Conservation (phyloP, 1,140 invertebrate genomes). For the Drosophila aff. region DNA sequence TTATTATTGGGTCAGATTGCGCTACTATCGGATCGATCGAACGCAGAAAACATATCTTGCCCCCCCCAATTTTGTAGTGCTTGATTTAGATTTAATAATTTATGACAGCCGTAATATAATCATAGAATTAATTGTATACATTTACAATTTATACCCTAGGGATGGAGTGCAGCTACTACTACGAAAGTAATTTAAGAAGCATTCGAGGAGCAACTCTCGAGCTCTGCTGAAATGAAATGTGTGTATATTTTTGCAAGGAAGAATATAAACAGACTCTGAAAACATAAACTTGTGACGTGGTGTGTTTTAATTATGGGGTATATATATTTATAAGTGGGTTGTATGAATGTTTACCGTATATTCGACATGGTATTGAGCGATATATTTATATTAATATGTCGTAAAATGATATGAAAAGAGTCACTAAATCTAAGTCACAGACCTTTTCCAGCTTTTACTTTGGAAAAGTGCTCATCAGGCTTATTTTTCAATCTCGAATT, state of each 20-base stretch:
- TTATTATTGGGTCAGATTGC: conserved; percentile 77
- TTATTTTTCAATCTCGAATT: no score
- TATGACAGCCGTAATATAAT: conserved; percentile 78
- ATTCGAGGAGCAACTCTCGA: conserved; percentile 43
- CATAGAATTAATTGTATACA: conserved; percentile 71
- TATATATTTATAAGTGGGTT: neutral
- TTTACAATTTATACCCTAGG: conserved; percentile 38
- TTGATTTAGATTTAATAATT: conserved; percentile 79
- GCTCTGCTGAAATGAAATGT: conserved; percentile 37
- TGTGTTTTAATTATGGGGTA: neutral
- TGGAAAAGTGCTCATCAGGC: no score
- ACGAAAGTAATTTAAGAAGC: conserved; percentile 26
- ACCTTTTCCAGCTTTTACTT: no score
- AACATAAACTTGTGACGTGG: neutral
- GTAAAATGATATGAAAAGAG: no score
- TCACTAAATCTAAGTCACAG: no score
- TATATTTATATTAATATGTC: no score
- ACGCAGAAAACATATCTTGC: conserved; percentile 49
- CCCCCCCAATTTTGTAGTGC: conserved; percentile 47
- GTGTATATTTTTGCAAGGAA: conserved; percentile 60
- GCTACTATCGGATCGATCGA: conserved; percentile 56
- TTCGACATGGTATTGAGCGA: no score
- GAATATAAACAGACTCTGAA: conserved; percentile 37
- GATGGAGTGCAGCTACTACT: conserved; percentile 54
- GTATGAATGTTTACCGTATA: neutral